A percentile compares a stretch with the other conserved stretches of the same genome.
phyloP scores from a whole-genome alignment of 2,113 vertebrate species.

The Spea bombifrons region DNA sequence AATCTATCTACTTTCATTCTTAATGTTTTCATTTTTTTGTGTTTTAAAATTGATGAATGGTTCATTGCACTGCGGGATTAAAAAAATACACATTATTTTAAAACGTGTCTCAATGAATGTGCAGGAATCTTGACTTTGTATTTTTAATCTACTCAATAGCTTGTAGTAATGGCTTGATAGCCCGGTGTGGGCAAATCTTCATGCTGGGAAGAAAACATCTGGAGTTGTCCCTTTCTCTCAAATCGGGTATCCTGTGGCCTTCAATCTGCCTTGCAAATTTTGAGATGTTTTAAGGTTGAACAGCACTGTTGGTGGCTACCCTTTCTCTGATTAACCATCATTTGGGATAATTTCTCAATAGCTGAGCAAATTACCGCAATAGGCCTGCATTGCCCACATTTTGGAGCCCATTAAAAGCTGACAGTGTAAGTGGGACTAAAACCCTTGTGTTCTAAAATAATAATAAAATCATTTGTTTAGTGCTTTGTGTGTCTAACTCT shows the following conservation, averaged over 20 bases:
- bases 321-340: slow-evolving; percentile 60
- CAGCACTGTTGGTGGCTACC: slow-evolving; percentile 57
- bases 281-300: slow-evolving; percentile 50
- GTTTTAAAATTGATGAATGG: too few species aligned
- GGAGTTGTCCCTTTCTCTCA: slow-evolving; percentile 53
- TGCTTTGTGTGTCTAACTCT: slow-evolving; percentile 15
- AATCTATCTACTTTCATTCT: too few species aligned
- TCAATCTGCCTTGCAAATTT: slow-evolving; percentile 62
- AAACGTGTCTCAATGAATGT: neutral
- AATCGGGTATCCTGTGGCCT: slow-evolving; percentile 55
- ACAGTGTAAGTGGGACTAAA: slow-evolving; percentile 16
- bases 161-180: slow-evolving; percentile 7
- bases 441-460: slow-evolving; percentile 19
- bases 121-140: slow-evolving; percentile 4
- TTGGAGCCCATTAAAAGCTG: slow-evolving; percentile 36
- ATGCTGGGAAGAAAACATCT: slow-evolving; percentile 16
- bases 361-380: slow-evolving; percentile 53
- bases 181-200: slow-evolving; percentile 7
- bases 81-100: neutral
- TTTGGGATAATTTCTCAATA: slow-evolving; percentile 53
- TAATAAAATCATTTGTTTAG: neutral
- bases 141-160: slow-evolving; percentile 20
- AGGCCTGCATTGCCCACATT: slow-evolving; percentile 52
- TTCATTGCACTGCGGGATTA: too few species aligned
- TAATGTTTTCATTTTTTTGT: too few species aligned